Base-by-base conservation (phyloP, 2,888 invertebrate species). In the Protonemura montana region DNA sequence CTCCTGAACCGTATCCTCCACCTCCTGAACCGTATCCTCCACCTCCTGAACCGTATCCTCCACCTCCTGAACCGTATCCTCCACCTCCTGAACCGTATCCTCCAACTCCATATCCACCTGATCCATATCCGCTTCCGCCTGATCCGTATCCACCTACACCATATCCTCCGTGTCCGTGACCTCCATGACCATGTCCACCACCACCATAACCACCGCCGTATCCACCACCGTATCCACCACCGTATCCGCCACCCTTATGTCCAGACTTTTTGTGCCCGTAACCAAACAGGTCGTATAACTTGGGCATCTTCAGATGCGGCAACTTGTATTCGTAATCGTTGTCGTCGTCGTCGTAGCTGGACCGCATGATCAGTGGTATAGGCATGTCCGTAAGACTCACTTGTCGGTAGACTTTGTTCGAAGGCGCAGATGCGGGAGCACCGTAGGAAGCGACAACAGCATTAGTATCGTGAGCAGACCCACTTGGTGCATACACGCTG, bases 1-100 rank as follows among this genome's bases (percentile, higher is more conserved):
- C 27, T 90, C 92, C 88, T 91, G 92, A 87, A 91, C 92, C 21
- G 88, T 59, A 59, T 59, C 89, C 85, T 21, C 85, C 85, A 16
- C 86, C 86, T 25, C 85, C 86, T 21, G n/a, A n/a, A n/a, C 87
- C 87, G 27, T 86, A 78, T 0, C 81, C 83, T 10, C 82, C 81
- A 25, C 83, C 59, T 30, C 84, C 86, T 26, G 76, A n/a, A 28
- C 59, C 59, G 13, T 59, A 59, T 59, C 59, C 59, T 7, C 59
- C 41, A 41, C 41, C 59, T 7, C 59, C 59, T 21, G 85, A 76
- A 13, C 80, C 41, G 6, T 29, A n/a, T 0, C 85, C 83, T 10
- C 87, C 87, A 16, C 86, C 85, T 42, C 76, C 59, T 21, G 85
- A 76, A 13, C 80, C 41, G 6, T 29, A n/a, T 0, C 85, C 83